A percentile compares a stretch with the other conserved stretches of the same genome.
Conservation (phyloP, 2,888 invertebrate genomes). For the Horisme vitalbata region DNA sequence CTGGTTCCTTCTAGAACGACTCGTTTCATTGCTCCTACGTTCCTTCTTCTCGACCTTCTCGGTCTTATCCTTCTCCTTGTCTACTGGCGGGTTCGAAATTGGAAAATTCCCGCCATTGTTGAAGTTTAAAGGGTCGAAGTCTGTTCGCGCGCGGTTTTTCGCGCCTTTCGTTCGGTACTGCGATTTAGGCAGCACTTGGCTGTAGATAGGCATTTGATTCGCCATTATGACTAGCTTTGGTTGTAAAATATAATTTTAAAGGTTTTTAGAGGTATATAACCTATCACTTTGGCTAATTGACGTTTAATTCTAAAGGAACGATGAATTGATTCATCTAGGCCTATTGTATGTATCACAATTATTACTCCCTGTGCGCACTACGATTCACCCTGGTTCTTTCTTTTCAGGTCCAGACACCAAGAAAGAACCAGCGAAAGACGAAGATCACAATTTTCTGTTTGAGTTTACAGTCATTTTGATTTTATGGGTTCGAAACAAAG, state of each 20-base stretch:
- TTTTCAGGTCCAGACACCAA: too few relatives aligned
- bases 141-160: conserved; percentile 43
- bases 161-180: conserved; percentile 60
- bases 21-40: conserved; percentile 49
- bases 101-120: conserved; percentile 79
- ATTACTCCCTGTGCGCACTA: too few relatives aligned
- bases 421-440: too few relatives aligned
- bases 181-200: conserved; percentile 76
- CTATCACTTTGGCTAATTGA: conserved; percentile 71
- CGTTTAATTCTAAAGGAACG: conserved; percentile 71
- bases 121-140: conserved; percentile 86
- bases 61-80: conserved; percentile 58
- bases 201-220: conserved; percentile 77
- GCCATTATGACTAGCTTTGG: conserved; percentile 76
- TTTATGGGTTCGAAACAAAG: conserved; percentile 8
- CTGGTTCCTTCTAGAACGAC: conserved; percentile 49
- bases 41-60: conserved; percentile 50
- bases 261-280: conserved; percentile 27
- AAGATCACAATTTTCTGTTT: conserved; percentile 44
- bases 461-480: conserved; percentile 12
- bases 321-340: conserved; percentile 44
- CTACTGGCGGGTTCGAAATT: conserved; percentile 41
- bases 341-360: conserved; percentile 51
- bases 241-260: conserved; percentile 47
- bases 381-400: too few relatives aligned